These are phyloP conservation scores for Epistrophe eligans DNA, from an alignment of 2,888 invertebrate species.

Conservation along the genomic window DNA sequence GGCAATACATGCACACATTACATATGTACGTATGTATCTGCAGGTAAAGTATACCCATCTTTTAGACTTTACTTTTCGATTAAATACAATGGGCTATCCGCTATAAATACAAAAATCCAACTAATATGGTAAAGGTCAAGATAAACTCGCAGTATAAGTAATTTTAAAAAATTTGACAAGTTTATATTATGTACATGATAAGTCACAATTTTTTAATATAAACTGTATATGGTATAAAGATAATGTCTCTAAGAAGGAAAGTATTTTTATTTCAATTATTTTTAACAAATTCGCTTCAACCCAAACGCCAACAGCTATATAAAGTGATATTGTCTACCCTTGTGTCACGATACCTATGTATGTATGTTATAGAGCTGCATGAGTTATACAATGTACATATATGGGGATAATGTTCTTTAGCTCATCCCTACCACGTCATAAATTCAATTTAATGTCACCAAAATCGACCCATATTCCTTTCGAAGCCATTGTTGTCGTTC, in stretches of 20 bases:
- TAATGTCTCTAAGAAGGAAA: not conserved
- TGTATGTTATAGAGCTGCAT: not conserved
- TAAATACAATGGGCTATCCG: too few species aligned
- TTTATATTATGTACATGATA: not conserved
- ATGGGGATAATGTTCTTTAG: conserved; percentile 17
- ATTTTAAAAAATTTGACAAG: not conserved
- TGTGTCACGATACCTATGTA: not conserved
- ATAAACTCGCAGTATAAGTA: not conserved
- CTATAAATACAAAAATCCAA: not conserved
- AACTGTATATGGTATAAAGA: not conserved
- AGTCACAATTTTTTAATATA: not conserved
- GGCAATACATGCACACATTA: too few species aligned
- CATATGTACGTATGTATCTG: too few species aligned
- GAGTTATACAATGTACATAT: not conserved
- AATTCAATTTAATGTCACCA: conserved; percentile 70
- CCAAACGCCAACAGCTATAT: not conserved
- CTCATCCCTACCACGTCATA: conserved; percentile 59
- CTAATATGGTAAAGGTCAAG: not conserved
- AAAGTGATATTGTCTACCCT: not conserved
- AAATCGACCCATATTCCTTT: conserved; percentile 47
- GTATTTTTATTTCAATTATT: not conserved
- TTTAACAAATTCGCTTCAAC: not conserved
- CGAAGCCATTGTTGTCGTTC: conserved; percentile 26
- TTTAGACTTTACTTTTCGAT: too few species aligned
- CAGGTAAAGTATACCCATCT: too few species aligned